These are phyloP conservation scores for Stratiomys singularior DNA, from an alignment of 2,888 invertebrate genomes.

Conservation along the genomic window DNA sequence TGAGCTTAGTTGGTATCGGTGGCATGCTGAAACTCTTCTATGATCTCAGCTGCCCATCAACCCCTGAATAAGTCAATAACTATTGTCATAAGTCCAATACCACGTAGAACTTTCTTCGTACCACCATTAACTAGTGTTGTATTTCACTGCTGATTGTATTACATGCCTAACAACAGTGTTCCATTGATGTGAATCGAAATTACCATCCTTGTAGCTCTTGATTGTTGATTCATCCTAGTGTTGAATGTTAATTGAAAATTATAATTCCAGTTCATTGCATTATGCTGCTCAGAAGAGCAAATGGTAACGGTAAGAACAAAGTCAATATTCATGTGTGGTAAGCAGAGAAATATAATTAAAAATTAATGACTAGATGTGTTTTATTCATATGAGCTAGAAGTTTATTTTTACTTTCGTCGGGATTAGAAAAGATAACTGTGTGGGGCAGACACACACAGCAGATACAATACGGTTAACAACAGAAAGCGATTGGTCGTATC, in stretches of 20 bases:
- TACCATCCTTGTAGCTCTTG: conserved; percentile 7
- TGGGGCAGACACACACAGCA: too few relatives aligned
- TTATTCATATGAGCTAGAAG: too few relatives aligned
- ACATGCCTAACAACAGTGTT: conserved; percentile 19
- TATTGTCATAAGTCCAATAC: not conserved
- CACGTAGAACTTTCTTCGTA: conserved; percentile 20
- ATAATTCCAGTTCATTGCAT: conserved; percentile 46
- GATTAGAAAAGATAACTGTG: too few relatives aligned
- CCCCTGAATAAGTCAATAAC: conserved; percentile 41
- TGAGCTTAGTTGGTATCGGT: conserved; percentile 62
- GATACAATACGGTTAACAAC: too few relatives aligned
- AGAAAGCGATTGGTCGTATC: too few relatives aligned
- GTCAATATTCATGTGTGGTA: conserved; percentile 43
- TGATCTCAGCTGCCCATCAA: conserved; percentile 55
- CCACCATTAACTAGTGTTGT: conserved; percentile 17
- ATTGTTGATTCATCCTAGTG: not conserved
- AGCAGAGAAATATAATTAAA: conserved; percentile 48
- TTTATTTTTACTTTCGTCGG: too few relatives aligned
- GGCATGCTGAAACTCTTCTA: conserved; percentile 58
- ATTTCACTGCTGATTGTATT: conserved; percentile 42
- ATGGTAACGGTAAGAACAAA: conserved; percentile 12
- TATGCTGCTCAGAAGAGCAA: not conserved
- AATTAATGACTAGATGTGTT: not conserved
- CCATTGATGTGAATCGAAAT: not conserved
- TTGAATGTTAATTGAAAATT: conserved; percentile 7